Conservation (phyloP, 2,888 invertebrate species). For the Apantesis nais region DNA sequence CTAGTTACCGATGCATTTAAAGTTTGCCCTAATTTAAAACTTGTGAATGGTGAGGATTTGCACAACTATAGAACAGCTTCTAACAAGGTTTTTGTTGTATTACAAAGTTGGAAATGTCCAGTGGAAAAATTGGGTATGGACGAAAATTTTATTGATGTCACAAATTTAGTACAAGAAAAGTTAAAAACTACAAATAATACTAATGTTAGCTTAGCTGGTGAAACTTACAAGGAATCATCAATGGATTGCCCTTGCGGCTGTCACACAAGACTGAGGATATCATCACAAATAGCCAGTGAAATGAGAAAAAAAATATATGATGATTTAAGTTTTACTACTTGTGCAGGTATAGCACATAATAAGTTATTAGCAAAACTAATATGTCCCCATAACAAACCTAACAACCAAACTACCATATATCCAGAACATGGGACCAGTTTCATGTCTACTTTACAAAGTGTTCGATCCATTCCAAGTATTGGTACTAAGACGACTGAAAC, state of each 20-base stretch:
- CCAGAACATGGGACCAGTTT: conserved; percentile 89
- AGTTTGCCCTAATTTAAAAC: conserved; percentile 90
- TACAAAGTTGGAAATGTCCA: conserved; percentile 89
- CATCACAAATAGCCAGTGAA: conserved; percentile 90
- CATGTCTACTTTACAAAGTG: conserved; percentile 87
- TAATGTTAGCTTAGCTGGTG: conserved; percentile 79
- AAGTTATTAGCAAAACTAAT: conserved; percentile 93
- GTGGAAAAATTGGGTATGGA: conserved; percentile 94
- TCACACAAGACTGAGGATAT: conserved; percentile 88
- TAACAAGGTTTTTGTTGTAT: conserved; percentile 89
- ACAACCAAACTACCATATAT: conserved; percentile 92
- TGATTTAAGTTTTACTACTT: conserved; percentile 90
- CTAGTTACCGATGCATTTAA: conserved; percentile 89
- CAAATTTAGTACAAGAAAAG: conserved; percentile 86
- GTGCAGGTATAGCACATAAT: conserved; percentile 94
- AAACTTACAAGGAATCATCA: conserved; percentile 84
- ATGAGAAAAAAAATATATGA: conserved; percentile 89
- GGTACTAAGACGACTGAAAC: conserved; percentile 89
- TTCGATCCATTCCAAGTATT: conserved; percentile 90
- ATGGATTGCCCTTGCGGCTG: conserved; percentile 91
- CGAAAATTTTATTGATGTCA: conserved; percentile 94
- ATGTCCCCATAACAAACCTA: conserved; percentile 90
- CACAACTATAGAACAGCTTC: conserved; percentile 92
- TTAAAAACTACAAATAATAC: conserved; percentile 70
- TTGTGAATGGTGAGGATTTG: conserved; percentile 94